Evolutionary conservation across 2,113 vertebrate species (phyloP).

Genomic region (Saguinus imperator): DNA sequence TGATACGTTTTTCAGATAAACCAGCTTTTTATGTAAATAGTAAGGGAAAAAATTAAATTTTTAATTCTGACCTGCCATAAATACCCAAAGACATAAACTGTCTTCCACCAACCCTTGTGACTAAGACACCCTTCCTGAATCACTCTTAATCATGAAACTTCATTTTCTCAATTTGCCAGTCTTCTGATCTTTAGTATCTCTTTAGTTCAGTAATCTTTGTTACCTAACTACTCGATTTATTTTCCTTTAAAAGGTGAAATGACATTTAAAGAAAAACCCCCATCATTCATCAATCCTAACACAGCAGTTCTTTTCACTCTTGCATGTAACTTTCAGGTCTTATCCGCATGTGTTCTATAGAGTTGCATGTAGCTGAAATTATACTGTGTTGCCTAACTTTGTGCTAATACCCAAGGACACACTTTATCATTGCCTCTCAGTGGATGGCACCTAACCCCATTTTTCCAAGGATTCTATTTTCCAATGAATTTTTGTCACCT

Average conservation of each 20-base stretch:
- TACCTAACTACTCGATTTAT: neutral
- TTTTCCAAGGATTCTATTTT: neutral
- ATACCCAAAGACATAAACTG: neutral
- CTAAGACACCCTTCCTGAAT: neutral
- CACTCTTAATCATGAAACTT: neutral
- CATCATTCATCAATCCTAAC: neutral
- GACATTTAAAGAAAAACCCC: neutral
- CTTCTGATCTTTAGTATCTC: neutral
- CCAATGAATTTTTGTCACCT: neutral
- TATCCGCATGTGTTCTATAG: neutral
- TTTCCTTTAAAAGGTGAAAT: neutral
- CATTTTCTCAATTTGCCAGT: neutral
- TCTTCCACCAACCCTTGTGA: neutral
- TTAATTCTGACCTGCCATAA: neutral
- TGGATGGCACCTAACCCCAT: constrained; percentile 73
- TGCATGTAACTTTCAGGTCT: neutral
- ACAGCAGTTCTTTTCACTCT: neutral
- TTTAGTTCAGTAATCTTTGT: constrained; percentile 2
- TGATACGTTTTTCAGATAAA: neutral
- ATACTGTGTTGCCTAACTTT: neutral
- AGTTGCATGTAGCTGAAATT: neutral
- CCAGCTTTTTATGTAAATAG: constrained; percentile 10
- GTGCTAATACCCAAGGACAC: neutral
- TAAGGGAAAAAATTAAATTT: neutral
- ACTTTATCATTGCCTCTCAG: constrained; percentile 10